Conservation (phyloP, 2,888 invertebrate species). For the Carcina quercana region DNA sequence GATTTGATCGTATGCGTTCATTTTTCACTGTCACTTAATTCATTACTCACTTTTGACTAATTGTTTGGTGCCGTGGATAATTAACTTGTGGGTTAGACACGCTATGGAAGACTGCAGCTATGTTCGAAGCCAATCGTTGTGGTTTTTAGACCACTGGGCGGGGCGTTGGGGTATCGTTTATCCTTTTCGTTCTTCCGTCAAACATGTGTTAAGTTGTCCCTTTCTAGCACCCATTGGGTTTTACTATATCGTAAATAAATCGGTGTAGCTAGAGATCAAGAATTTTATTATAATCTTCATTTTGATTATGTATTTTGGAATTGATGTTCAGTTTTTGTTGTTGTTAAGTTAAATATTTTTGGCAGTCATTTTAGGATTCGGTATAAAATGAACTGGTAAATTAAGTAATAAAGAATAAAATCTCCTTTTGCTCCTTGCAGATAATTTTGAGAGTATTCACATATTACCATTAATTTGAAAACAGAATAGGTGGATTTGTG, state of each 20-base stretch:
- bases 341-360: no score
- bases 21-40: conserved; percentile 34
- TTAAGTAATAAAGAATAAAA: no score
- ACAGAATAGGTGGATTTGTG: no score
- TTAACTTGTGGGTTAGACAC: conserved; percentile 51
- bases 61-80: conserved; percentile 32
- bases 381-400: no score
- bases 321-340: no score
- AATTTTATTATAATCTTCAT: no score
- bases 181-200: conserved; percentile 26
- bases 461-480: no score
- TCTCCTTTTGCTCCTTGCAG: no score
- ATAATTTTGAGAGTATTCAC: no score
- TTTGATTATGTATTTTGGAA: no score
- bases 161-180: conserved; percentile 33
- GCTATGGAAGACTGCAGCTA: conserved; percentile 61
- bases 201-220: conserved; percentile 21
- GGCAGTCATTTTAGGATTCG: no score
- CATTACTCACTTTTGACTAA: conserved; percentile 39
- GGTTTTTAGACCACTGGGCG: conserved; percentile 43
- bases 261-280: no score
- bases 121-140: conserved; percentile 54
- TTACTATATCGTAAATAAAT: conserved; percentile 58
- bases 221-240: conserved; percentile 29
- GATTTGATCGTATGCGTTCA: conserved; percentile 58